Base-by-base conservation (phyloP, 1,140 invertebrate genomes). In the Megathymus violae region DNA sequence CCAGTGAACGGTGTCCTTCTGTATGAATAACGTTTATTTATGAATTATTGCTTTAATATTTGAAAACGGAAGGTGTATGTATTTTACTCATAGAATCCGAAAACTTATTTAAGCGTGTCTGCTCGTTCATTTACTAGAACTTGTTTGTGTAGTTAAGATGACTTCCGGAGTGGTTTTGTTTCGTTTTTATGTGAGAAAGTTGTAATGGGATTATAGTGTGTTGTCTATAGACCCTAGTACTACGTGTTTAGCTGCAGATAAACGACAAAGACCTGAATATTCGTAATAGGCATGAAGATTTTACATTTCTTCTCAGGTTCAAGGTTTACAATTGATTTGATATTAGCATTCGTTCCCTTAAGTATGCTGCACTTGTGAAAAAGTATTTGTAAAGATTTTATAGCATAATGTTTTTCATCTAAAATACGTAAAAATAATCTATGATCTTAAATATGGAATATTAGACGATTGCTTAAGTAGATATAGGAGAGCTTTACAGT, bases 31-130 rank as follows among this genome's bases (percentile, higher is more conserved):
- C 50, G 40, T 40, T 52, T 52, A 52, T 52, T 52, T 52, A 40
- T 52, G 40, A 52, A 40, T 25, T 52, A 40, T 36, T 13, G 34
- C 16, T 52, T 40, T 52, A 40, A 40, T 40, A 25, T 13, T 41
- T 25, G 19, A 10, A 41, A 54, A 54, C 19, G 19, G 50, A 54
- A 41, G 34, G 25, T 54, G 50, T 40, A 46, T 52, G 50, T 52
- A 52, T 52, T 16, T 52, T 56, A 65, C 61, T 64, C 50, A 71
- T 74, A 76, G 71, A 71, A 71, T 58, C 47, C 64, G 56, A 76
- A 72, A 65, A 75, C 69, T 76, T 72, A 69, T 62, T 69, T 68
- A 68, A 68, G 67, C 62, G 70, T 67, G 68, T 70, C 72, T 69
- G 67, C 5, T n/a, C 14, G 25, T 68, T 68, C 62, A 68, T 71